A percentile compares a stretch with the other conserved stretches of the same genome.
Evolutionary conservation across 2,888 invertebrate genomes (phyloP).

Genomic region (Pollenia labialis): DNA sequence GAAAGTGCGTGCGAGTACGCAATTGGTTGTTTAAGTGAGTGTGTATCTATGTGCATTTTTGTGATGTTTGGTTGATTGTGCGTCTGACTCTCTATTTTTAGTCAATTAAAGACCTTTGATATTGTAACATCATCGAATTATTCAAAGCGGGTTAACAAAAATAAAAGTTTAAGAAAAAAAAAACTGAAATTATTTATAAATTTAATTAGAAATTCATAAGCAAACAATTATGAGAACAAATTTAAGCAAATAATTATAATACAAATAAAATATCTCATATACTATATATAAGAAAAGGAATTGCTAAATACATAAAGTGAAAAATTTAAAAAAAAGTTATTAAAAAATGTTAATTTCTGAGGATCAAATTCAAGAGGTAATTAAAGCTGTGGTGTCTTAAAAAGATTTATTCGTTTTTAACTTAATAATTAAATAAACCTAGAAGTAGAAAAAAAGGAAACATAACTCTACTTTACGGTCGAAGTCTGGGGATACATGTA

Average conservation of each 20-base stretch:
- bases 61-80: conserved; percentile 73
- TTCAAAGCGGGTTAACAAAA: conserved; percentile 43
- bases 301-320: neutral
- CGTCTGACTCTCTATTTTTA: conserved; percentile 81
- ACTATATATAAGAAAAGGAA: neutral
- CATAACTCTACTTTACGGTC: conserved; percentile 45
- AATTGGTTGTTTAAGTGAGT: conserved; percentile 37
- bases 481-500: conserved; percentile 32
- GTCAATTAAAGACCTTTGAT: conserved; percentile 83
- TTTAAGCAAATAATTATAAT: neutral
- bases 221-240: conserved; percentile 10
- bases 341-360: conserved; percentile 81
- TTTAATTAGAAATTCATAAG: neutral
- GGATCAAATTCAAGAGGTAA: conserved; percentile 83
- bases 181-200: neutral
- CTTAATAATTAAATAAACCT: conserved; percentile 46
- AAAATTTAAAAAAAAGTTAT: conserved; percentile 17
- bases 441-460: conserved; percentile 20
- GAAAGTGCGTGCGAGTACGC: conserved; percentile 54
- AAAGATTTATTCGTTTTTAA: conserved; percentile 3
- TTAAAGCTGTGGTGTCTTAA: conserved; percentile 26
- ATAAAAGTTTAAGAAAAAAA: conserved; percentile 2
- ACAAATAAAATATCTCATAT: neutral
- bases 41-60: conserved; percentile 39
- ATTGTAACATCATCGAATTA: conserved; percentile 80